These are phyloP conservation scores for Lethenteron reissneri DNA, from an alignment of 2,113 vertebrate species.

Conservation along the genomic window DNA sequence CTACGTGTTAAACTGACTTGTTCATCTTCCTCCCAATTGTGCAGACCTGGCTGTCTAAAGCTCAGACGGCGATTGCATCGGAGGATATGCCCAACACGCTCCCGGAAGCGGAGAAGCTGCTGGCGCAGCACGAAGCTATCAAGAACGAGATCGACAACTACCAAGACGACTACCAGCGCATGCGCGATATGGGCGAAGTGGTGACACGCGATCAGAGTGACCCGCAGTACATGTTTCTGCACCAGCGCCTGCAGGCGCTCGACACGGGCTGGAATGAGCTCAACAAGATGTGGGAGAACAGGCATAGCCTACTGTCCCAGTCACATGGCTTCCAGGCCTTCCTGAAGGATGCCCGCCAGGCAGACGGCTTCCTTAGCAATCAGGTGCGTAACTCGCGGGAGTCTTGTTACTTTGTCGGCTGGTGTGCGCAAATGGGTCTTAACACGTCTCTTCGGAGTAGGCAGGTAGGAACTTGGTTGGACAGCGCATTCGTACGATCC, in stretches of 20 bases:
- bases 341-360: constrained; percentile 87
- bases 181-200: constrained; percentile 98
- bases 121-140: constrained; percentile 81
- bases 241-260: constrained; percentile 75
- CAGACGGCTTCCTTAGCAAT: constrained; percentile 96
- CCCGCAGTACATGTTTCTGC: constrained; percentile 95
- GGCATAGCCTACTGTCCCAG: constrained; percentile 86
- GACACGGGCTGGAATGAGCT: constrained; percentile 97
- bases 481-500: no score
- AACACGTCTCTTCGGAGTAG: no score
- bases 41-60: constrained; percentile 84
- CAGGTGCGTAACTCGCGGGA: constrained; percentile 35
- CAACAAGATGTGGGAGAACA: constrained; percentile 98
- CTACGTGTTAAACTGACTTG: no score
- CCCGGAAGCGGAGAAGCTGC: constrained; percentile 79
- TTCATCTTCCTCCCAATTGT: no score
- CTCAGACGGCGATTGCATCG: constrained; percentile 81
- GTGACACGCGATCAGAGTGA: constrained; percentile 92
- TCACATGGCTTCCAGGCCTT: constrained; percentile 89
- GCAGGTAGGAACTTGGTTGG: no score
- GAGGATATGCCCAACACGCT: constrained; percentile 95
- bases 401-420: no score
- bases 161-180: constrained; percentile 95
- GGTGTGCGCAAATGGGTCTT: no score
- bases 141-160: constrained; percentile 94